Base-by-base conservation (phyloP, 2,888 invertebrate species). In the Sinotaia quadrata region DNA sequence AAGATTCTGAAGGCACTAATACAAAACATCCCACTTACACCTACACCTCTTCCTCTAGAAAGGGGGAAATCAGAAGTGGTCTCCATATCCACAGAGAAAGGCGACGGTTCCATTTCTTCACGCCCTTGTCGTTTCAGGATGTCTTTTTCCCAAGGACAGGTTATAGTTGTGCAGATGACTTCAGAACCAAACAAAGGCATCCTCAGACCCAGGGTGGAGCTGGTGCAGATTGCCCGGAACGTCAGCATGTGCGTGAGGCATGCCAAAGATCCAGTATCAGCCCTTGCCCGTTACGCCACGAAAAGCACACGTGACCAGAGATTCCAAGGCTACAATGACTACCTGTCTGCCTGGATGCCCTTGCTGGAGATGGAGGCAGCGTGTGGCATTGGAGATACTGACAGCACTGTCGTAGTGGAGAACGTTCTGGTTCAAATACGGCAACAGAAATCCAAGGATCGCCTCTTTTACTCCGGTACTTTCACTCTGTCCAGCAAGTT, bases 301-400 rank as follows among this genome's bases (percentile, higher is more conserved):
- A 49, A 58, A 7, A 61, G 70, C 18, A 73, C 78, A 7, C 2
- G 24, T 5, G 41, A 31, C 31, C 31, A 44, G 15, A 15, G 29
- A n/a, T 65, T 58, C 29, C 18, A 37, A 41, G n/a, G 4, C 10
- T 49, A 47, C 58, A 67, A n/a, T 34, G 44, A 33, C 57, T 66
- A 44, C 49, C 12, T 47, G 57, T 34, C 18, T 10, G 41, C 34
- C 10, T 67, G 81, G 81, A n/a, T 75, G 29, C 78, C 78, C 4
- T 41, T 81, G n/a, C 63, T 79, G 4, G 70, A 74, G 41, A 81
- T 81, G 81, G 79, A 81, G 66, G 73, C 80, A 47, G 81, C 78
- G 12, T 12, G 34, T 1, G 34, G 24, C 2, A 34, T 51, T 4
- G 66, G 34, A 8, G 31, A 15, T 12, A 49, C 29, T 24, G 29